Evolutionary conservation across 2,888 invertebrate species (phyloP), one percentile per base, ranked within the genome.

Genomic region (Eudemis profundana): DNA sequence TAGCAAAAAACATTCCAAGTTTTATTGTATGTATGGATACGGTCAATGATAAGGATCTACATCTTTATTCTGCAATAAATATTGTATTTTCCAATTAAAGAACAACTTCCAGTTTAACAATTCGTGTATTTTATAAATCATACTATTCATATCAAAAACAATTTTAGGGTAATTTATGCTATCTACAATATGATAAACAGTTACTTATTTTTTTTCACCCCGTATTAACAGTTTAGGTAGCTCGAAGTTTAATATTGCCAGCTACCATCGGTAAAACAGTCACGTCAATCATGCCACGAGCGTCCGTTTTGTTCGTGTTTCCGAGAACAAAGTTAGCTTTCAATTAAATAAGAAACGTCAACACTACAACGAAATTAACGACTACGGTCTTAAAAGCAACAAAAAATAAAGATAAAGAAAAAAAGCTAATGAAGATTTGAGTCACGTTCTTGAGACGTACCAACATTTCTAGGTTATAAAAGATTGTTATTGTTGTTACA

Each of bases 311-410:
- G n/a, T 56, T 29, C 21, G 23, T 53, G 27, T 51, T 40, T 40
- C n/a, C 17, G 10, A 38, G 40, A 47, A 63, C 40, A 17, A 29
- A 49, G 49, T 49, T 15, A 21, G 40, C 56, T 42, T 56, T 56
- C 40, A 56, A 63, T 56, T 42, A 49, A 63, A 63, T 63, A 49
- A 56, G 29, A 19, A 56, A 46, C 38, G 27, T 17, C 15, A 56
- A 49, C 33, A 40, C 40, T 63, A 21, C 38, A 63, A 42, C 42
- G 47, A 63, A 49, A 56, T 63, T 63, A 56, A 56, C 38, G 63
- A 40, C 49, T 33, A 42, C 17, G 17, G 42, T 36, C 51, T 36
- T 15, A 29, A 51, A 51, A 53, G 33, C 44, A 61, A 51, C 21
- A 51, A 61, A 61, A 44, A 46, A 53, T 15, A 49, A 21, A 29